Conservation (phyloP, 1,140 invertebrate species). For the Trichonephila clavata region DNA sequence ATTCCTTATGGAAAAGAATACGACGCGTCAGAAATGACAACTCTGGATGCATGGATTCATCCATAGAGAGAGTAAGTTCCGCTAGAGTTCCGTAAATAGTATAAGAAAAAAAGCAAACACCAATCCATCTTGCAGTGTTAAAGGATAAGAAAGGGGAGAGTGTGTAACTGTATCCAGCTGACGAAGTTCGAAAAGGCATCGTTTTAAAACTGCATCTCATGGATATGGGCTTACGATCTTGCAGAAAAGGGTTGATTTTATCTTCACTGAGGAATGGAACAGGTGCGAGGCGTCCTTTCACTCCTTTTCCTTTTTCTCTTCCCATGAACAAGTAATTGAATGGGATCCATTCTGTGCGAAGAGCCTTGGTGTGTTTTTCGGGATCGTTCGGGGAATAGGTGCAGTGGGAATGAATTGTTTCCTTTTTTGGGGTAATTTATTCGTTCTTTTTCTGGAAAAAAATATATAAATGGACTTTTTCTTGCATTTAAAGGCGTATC, state of each 20-base stretch:
- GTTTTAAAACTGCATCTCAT: slow-evolving; percentile 33
- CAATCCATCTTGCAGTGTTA: not conserved
- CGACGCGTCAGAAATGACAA: not conserved
- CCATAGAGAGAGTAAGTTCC: not conserved
- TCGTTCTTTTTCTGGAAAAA: not conserved
- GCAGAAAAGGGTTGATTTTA: slow-evolving; percentile 1
- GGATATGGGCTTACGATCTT: slow-evolving; percentile 20
- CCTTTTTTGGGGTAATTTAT: not conserved
- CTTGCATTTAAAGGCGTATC: not conserved
- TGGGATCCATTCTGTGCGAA: not conserved
- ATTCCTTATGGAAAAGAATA: not conserved
- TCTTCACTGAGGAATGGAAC: slow-evolving; percentile 51
- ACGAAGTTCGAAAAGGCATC: slow-evolving; percentile 7
- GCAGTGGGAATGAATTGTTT: not conserved
- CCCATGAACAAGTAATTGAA: slow-evolving; percentile 33
- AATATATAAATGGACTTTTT: not conserved
- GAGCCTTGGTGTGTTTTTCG: not conserved
- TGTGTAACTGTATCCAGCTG: not conserved
- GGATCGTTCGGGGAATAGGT: not conserved
- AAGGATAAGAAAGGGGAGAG: not conserved
- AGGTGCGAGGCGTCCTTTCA: not conserved
- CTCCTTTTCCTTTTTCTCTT: not conserved
- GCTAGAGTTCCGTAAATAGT: not conserved
- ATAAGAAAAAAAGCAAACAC: not conserved
- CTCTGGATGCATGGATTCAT: not conserved